Base-by-base conservation (phyloP, 2,888 invertebrate species). In the Himalopsyche anomala region DNA sequence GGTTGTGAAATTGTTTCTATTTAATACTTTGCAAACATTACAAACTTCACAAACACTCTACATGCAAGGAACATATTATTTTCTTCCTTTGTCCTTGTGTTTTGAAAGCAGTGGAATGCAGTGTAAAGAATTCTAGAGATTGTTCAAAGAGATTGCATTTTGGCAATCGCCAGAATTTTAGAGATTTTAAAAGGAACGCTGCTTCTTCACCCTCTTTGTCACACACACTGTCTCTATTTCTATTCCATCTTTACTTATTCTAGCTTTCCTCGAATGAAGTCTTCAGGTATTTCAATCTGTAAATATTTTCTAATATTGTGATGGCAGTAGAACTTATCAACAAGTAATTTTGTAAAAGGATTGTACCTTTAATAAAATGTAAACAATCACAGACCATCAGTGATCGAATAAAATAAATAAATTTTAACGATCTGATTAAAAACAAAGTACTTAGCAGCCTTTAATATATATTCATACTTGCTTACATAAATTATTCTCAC, bases 91-190 rank as follows among this genome's bases (percentile, higher is more conserved):
- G 19, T 62, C 62, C 62, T 62, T 62, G 62, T 62, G 19, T 62
- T 62, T 62, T 62, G 62, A 62, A 62, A 62, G 62, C 62, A 62
- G 62, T 62, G 62, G 62, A 62, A 62, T 62, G 62, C 62, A 62
- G 62, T 62, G 62, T 62, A 62, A 62, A 62, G 62, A 62, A 62
- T 62, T 62, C 62, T 62, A 62, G 62, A 62, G 62, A 62, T 62
- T 62, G 62, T 6, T 62, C 62, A 62, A 62, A 62, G 62, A 62
- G 62, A 62, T 62, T 62, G 62, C 62, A 62, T 62, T 62, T 62
- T 62, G 62, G 62, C 62, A 62, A 62, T 62, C 19, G 62, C 28
- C 62, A 62, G 62, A 62, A 62, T 62, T 62, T 62, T 62, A 62
- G 62, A 62, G 62, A 62, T 62, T 62, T 62, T 62, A 62, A 62